Evolutionary conservation across 2,113 vertebrate genomes (phyloP).

Genomic region (Rhizomys pruinosus): DNA sequence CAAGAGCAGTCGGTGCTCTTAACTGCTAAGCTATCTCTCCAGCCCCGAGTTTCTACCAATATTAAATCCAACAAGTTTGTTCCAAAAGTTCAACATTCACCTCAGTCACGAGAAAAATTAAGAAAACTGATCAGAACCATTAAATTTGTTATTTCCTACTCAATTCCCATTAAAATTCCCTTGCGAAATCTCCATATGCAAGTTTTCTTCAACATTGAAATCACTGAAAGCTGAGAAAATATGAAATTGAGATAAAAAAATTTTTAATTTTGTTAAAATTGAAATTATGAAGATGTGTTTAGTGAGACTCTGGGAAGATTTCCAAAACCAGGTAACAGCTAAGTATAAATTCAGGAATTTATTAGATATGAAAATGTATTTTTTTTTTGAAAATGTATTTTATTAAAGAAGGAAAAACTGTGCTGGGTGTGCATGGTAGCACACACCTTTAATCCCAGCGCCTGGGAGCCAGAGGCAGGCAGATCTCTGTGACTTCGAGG

Average conservation of each 20-base stretch:
- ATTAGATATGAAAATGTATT: not conserved
- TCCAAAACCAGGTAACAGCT: not conserved
- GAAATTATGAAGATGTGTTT: not conserved
- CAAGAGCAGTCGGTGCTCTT: no score
- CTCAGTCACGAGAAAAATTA: not conserved
- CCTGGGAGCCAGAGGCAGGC: no score
- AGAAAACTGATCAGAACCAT: not conserved
- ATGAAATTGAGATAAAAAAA: not conserved
- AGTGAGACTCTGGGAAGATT: not conserved
- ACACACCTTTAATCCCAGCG: no score
- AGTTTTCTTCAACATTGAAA: not conserved
- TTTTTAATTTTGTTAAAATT: not conserved
- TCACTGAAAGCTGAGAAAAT: not conserved
- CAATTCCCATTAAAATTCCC: not conserved
- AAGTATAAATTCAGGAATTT: not conserved
- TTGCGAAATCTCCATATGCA: not conserved
- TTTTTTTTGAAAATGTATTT: no score
- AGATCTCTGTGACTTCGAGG: no score
- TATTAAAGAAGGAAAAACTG: no score
- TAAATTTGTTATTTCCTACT: constrained; percentile 2
- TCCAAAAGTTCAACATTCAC: not conserved
- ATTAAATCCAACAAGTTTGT: not conserved
- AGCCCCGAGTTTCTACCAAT: not conserved
- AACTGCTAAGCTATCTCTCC: no score
- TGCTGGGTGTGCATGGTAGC: no score